These are phyloP conservation scores for Drosophila kepulauana DNA, from an alignment of 1,140 invertebrate species.

Conservation along the genomic window DNA sequence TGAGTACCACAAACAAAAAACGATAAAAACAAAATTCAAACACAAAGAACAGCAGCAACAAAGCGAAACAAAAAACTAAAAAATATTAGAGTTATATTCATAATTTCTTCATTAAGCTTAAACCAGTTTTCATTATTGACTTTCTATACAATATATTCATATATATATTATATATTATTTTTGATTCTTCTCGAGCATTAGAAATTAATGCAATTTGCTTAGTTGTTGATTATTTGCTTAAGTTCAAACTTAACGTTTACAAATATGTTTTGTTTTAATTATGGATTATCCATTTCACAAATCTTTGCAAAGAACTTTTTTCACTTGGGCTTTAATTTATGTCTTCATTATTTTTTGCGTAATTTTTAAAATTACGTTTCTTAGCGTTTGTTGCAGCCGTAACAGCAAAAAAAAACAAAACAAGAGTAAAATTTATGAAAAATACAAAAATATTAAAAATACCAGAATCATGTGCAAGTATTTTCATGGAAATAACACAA, in stretches of 20 bases:
- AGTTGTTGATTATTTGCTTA: constrained; percentile 81
- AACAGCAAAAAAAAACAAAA: constrained; percentile 37
- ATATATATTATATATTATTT: constrained; percentile 33
- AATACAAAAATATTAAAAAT: constrained; percentile 24
- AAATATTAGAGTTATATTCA: neutral
- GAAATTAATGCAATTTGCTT: constrained; percentile 52
- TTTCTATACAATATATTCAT: constrained; percentile 29
- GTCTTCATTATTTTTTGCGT: constrained; percentile 60
- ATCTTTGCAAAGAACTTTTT: constrained; percentile 16
- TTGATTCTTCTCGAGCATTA: constrained; percentile 36
- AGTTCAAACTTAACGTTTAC: constrained; percentile 50
- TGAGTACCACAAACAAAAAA: constrained; percentile 52
- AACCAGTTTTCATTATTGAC: constrained; percentile 41
- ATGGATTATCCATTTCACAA: constrained; percentile 13
- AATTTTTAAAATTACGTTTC: constrained; percentile 71
- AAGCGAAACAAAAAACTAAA: constrained; percentile 16
- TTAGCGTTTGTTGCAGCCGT: constrained; percentile 3
- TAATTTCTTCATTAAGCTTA: constrained; percentile 37
- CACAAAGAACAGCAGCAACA: constrained; percentile 37
- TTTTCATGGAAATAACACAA: constrained; percentile 79
- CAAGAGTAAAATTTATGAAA: constrained; percentile 35
- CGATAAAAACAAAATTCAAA: constrained; percentile 2
- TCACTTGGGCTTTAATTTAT: constrained; percentile 63
- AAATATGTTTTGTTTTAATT: constrained; percentile 17
- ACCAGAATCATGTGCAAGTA: constrained; percentile 75